A percentile compares a stretch with the other conserved stretches of the same genome.
These are phyloP conservation scores for Coleophora flavipennella DNA, from an alignment of 2,888 invertebrate species.

Conservation along the genomic window DNA sequence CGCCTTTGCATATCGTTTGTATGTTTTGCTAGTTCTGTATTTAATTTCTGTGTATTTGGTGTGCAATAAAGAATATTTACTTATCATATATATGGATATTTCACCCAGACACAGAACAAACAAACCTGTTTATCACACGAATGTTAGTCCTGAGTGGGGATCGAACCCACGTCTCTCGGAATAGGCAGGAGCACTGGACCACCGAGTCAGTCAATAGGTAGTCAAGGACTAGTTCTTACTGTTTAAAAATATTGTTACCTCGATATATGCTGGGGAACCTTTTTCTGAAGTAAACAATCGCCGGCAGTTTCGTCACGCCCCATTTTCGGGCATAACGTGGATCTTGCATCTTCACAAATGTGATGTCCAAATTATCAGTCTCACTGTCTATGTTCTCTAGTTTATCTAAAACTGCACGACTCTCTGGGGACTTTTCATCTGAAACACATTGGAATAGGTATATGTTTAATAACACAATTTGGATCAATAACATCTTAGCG, in stretches of 20 bases:
- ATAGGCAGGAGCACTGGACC: no score
- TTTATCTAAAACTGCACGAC: slow-evolving; percentile 86
- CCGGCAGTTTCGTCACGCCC: slow-evolving; percentile 92
- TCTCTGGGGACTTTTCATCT: slow-evolving; percentile 89
- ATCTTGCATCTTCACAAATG: slow-evolving; percentile 95
- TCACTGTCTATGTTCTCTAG: slow-evolving; percentile 96
- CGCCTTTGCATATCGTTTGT: no score
- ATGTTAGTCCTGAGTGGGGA: no score
- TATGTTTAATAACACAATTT: not conserved
- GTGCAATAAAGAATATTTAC: no score
- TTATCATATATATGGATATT: no score
- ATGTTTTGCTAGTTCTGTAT: no score
- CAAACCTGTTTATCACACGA: no score
- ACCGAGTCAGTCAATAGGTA: no score
- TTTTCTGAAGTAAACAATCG: slow-evolving; percentile 92
- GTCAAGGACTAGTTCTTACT: no score
- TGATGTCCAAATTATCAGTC: slow-evolving; percentile 93
- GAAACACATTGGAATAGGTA: slow-evolving; percentile 18
- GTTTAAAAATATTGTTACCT: slow-evolving; percentile 63
- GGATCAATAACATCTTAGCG: not conserved
- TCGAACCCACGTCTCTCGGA: no score
- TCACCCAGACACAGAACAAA: no score
- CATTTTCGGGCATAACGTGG: slow-evolving; percentile 92
- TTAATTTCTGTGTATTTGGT: no score
- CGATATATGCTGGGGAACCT: slow-evolving; percentile 94